phyloP scores from a whole-genome alignment of 2,797 vertebrate genomes.

The Trachurus trachurus region DNA sequence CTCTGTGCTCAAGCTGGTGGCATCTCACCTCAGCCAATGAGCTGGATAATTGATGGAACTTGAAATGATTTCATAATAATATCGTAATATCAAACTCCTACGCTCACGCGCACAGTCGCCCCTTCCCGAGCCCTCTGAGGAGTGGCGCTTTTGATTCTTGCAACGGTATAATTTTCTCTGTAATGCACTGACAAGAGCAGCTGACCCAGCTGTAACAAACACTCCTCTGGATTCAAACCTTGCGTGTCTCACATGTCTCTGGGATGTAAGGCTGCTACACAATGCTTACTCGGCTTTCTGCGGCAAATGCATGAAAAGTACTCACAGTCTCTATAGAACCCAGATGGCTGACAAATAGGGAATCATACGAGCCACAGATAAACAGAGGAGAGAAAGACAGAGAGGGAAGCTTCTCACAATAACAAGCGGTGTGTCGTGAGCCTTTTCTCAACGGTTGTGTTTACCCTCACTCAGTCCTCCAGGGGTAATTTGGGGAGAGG shows the following conservation, averaged over 20 bases:
- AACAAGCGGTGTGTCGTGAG: slow-evolving; percentile 66
- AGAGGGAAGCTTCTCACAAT: slow-evolving; percentile 61
- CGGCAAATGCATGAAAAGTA: slow-evolving; percentile 32
- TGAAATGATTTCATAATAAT: slow-evolving; percentile 50
- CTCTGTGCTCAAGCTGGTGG: slow-evolving; percentile 37
- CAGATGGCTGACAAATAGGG: slow-evolving; percentile 68
- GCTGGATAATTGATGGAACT: slow-evolving; percentile 52
- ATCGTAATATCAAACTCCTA: slow-evolving; percentile 52
- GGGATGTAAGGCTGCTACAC: slow-evolving; percentile 25
- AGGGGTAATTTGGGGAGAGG: slow-evolving; percentile 76
- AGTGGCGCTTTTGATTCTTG: slow-evolving; percentile 32
- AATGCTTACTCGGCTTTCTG: slow-evolving; percentile 45
- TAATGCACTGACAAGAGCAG: slow-evolving; percentile 49
- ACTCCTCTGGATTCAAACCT: slow-evolving; percentile 42
- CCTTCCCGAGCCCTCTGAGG: slow-evolving; percentile 34
- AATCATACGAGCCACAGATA: slow-evolving; percentile 59
- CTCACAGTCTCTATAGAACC: slow-evolving; percentile 32
- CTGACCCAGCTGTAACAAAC: slow-evolving; percentile 55
- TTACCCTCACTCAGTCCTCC: slow-evolving; percentile 70
- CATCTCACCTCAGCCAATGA: slow-evolving; percentile 44
- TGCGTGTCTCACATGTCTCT: slow-evolving; percentile 19
- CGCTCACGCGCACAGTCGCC: slow-evolving; percentile 8
- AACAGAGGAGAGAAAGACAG: slow-evolving; percentile 56
- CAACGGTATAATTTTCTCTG: slow-evolving; percentile 50
- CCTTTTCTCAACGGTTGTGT: slow-evolving; percentile 70